Conservation (phyloP, 2,797 vertebrate genomes). For the Manis crassicaudata region DNA sequence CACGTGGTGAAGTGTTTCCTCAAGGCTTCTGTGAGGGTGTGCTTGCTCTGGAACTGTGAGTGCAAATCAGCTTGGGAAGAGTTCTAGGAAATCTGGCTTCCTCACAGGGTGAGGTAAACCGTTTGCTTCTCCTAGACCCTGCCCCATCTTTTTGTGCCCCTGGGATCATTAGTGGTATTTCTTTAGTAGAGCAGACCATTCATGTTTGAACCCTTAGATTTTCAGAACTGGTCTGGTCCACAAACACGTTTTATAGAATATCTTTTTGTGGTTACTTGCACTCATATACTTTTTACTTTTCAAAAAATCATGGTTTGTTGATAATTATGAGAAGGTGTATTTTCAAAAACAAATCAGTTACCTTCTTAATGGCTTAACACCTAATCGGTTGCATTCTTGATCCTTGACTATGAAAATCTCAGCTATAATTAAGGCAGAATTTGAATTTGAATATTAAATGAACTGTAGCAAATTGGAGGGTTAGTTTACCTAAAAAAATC, state of each 20-base stretch:
- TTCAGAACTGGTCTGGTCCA: constrained; percentile 18
- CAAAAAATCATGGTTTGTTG: neutral
- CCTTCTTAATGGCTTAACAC: neutral
- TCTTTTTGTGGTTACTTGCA: constrained; percentile 22
- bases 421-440: neutral
- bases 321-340: neutral
- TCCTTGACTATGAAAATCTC: constrained; percentile 37
- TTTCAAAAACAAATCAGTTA: neutral
- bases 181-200: neutral
- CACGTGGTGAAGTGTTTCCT: neutral
- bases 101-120: neutral
- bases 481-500: constrained; percentile 14
- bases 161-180: neutral
- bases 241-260: constrained; percentile 8
- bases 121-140: neutral
- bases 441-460: constrained; percentile 33
- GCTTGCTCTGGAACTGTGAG: neutral
- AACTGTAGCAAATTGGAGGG: neutral
- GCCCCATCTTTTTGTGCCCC: neutral
- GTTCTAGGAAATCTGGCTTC: neutral
- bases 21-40: neutral
- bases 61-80: neutral
- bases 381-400: neutral
- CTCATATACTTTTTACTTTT: neutral
- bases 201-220: neutral